Base-by-base conservation (phyloP, 2,888 invertebrate genomes). In the Acanthoscelides obtectus region DNA sequence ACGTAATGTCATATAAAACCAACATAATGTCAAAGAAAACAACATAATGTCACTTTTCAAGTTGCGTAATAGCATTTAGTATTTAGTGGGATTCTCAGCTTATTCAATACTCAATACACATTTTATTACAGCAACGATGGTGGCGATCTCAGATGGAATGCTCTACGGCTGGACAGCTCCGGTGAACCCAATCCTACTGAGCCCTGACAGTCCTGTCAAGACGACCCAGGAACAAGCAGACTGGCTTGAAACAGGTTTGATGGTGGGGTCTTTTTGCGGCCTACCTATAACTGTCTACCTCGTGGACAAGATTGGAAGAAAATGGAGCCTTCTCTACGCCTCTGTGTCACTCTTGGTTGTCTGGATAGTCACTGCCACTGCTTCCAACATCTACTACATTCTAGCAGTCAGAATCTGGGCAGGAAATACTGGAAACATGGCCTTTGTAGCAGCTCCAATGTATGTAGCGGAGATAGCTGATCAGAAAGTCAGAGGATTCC, bases 91-190 rank as follows among this genome's bases (percentile, higher is more conserved):
- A n/a, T n/a, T n/a, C n/a, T n/a, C n/a, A n/a, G n/a, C n/a, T n/a
- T n/a, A n/a, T n/a, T n/a, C n/a, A n/a, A n/a, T n/a, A 45, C 45
- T 45, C 1, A 45, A 12, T 6, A 12, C 45, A 12, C 12, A 12
- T 20, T 67, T 22, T 21, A 25, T 83, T 83, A 64, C 78, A 85
- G 85, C 82, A 73, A 84, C 84, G 3, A 71, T 85, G 22, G 82
- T 83, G 67, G 84, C 84, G 20, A 81, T 85, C 67, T 83, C 84
- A 22, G 86, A 85, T 81, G 86, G 86, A 64, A 85, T 86, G 83
- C 84, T 84, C 75, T 86, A 85, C 68, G 85, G 84, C n/a, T 85
- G 86, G 86, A 83, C 85, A 20, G 83, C 85, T 2, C 85, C 86
- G 4, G 79, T 83, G 20, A 80, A 83, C 19, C 84, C 84, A 0